Conservation (phyloP, 2,888 invertebrate genomes). For the Drosophila mulleri region DNA sequence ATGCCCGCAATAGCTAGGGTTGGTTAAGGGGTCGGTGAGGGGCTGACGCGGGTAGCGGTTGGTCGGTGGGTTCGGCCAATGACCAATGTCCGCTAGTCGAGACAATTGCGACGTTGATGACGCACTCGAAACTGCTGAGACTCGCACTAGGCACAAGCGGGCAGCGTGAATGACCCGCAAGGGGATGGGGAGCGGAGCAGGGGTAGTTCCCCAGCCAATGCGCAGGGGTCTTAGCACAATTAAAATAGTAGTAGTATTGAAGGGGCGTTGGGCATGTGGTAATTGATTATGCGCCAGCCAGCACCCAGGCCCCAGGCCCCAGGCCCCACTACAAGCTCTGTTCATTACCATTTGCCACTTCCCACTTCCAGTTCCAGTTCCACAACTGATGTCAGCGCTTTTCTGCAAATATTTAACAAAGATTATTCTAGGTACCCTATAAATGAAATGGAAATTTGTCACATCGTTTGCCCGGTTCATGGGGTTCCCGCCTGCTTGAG, state of each 20-base stretch:
- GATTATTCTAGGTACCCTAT: constrained; percentile 17
- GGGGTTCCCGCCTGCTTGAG: constrained; percentile 3
- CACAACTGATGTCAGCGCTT: constrained; percentile 34
- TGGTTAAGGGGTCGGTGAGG: not conserved
- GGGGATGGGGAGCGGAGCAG: no score
- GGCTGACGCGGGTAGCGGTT: not conserved
- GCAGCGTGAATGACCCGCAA: constrained; percentile 48
- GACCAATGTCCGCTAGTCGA: constrained; percentile 65
- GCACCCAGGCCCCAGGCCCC: not conserved
- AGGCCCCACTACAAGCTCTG: not conserved
- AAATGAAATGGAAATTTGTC: constrained; percentile 42
- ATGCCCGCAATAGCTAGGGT: constrained; percentile 10
- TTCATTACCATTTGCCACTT: not conserved
- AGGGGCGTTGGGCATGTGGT: constrained; percentile 10
- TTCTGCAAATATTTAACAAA: constrained; percentile 33
- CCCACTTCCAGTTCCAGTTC: not conserved
- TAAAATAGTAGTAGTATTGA: constrained; percentile 35
- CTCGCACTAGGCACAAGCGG: constrained; percentile 29
- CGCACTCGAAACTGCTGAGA: constrained; percentile 59
- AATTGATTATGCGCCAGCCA: constrained; percentile 45
- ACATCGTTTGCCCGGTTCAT: not conserved
- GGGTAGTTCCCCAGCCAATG: not conserved
- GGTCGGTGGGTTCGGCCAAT: constrained; percentile 41
- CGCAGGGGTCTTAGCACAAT: constrained; percentile 39
- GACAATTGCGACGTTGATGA: constrained; percentile 68